These are phyloP conservation scores for Pogonomyrmex californicus DNA, from an alignment of 1,140 invertebrate species.

Conservation along the genomic window DNA sequence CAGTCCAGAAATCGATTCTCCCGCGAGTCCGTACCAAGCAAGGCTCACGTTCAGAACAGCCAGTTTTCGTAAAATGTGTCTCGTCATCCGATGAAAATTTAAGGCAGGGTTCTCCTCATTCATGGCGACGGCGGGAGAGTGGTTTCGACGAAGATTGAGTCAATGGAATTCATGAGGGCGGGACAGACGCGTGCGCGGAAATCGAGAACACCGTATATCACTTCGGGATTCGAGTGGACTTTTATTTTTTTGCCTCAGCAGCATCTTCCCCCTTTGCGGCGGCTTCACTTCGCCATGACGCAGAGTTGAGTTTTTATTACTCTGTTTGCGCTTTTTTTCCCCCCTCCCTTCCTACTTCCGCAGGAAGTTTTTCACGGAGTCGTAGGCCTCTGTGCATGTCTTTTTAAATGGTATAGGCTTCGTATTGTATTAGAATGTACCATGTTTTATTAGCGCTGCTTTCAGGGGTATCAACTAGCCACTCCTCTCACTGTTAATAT, in stretches of 20 bases:
- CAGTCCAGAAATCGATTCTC: not conserved
- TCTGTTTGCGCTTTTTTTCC: slow-evolving; percentile 17
- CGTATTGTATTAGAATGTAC: not conserved
- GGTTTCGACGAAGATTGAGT: slow-evolving; percentile 44
- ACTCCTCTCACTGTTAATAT: slow-evolving; percentile 14
- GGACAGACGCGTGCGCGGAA: slow-evolving; percentile 66
- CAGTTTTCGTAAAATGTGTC: not conserved
- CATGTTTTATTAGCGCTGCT: not conserved
- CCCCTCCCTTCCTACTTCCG: not conserved
- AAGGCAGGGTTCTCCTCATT: slow-evolving; percentile 6
- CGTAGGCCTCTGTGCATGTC: not conserved
- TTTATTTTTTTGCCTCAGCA: slow-evolving; percentile 70
- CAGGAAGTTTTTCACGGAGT: not conserved
- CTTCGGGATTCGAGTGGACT: slow-evolving; percentile 81
- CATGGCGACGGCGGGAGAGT: slow-evolving; percentile 26
- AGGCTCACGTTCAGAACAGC: not conserved
- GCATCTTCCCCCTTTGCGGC: slow-evolving; percentile 39
- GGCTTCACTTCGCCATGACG: slow-evolving; percentile 62
- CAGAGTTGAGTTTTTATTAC: slow-evolving; percentile 47
- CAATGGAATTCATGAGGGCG: slow-evolving; percentile 80
- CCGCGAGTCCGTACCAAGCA: too few relatives aligned
- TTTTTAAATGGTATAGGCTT: not conserved
- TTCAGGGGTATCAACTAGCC: not conserved
- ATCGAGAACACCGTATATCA: slow-evolving; percentile 77
- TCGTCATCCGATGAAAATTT: slow-evolving; percentile 5